These are phyloP conservation scores for Colius striatus DNA, from an alignment of 2,113 vertebrate species.

Conservation along the genomic window DNA sequence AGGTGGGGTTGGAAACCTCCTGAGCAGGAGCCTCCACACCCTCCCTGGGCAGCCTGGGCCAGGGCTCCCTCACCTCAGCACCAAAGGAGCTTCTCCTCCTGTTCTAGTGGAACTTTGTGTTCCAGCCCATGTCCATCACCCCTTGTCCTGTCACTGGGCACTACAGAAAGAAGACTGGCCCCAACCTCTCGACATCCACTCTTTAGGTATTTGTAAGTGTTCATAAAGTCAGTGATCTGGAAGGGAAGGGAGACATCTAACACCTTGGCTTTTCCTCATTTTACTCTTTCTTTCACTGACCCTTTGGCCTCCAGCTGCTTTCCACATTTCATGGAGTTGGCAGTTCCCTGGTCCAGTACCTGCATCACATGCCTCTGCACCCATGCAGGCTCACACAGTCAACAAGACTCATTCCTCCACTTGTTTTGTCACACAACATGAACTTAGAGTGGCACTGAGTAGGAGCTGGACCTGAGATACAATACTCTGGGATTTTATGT, in stretches of 20 bases:
- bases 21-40: too few species aligned
- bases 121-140: too few species aligned
- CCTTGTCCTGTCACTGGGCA: too few species aligned
- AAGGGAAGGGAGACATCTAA: not conserved
- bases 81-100: too few species aligned
- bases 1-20: too few species aligned
- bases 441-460: not conserved
- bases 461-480: not conserved
- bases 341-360: rapidly evolving
- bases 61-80: too few species aligned
- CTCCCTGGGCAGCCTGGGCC: too few species aligned
- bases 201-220: too few species aligned
- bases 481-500: not conserved
- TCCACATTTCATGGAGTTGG: rapidly evolving
- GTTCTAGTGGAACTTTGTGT: too few species aligned
- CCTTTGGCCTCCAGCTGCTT: not conserved
- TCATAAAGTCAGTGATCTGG: not conserved
- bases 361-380: rapidly evolving
- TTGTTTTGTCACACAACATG: rapidly evolving
- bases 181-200: too few species aligned
- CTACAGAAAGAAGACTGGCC: too few species aligned
- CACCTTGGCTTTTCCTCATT: rapidly evolving
- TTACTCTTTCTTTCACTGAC: not conserved
- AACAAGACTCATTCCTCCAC: not conserved
- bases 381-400: not conserved